Percentiles rank a stretch among this genome's conserved stretches.
phyloP scores from a whole-genome alignment of 2,797 vertebrate genomes.

The Potorous gilbertii region DNA sequence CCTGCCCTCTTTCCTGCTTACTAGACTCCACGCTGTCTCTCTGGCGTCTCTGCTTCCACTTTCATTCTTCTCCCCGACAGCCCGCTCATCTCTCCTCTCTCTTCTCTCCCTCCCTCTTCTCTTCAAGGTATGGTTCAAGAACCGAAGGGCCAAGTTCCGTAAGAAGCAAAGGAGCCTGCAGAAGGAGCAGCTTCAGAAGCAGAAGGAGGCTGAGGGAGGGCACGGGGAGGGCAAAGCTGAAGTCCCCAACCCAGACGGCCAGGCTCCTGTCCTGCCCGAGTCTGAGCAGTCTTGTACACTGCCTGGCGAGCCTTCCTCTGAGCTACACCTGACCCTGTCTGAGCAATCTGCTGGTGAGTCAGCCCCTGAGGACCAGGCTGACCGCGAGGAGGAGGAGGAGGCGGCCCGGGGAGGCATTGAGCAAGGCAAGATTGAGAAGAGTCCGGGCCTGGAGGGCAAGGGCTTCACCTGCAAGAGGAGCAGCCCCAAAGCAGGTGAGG shows the following conservation, averaged over 20 bases:
- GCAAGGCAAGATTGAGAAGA: slow-evolving; percentile 88
- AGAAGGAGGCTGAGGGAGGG: slow-evolving; percentile 91
- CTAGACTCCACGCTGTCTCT: neutral
- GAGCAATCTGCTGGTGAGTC: slow-evolving; percentile 97
- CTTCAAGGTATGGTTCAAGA: slow-evolving; percentile 98
- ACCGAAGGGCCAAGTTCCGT: slow-evolving; percentile 97
- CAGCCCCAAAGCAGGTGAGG: slow-evolving; percentile 95
- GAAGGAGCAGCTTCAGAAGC: slow-evolving; percentile 98
- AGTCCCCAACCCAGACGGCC: slow-evolving; percentile 83
- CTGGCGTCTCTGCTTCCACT: neutral
- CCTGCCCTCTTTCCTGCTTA: neutral
- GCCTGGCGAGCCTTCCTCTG: slow-evolving; percentile 87
- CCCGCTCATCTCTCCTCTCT: neutral
- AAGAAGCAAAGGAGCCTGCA: slow-evolving; percentile 99
- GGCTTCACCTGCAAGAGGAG: slow-evolving; percentile 90
- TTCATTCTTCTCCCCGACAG: neutral
- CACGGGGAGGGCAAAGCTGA: slow-evolving; percentile 89
- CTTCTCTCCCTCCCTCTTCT: slow-evolving; percentile 51
- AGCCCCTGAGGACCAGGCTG: slow-evolving; percentile 91
- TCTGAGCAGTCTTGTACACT: slow-evolving; percentile 84
- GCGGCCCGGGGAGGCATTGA: slow-evolving; percentile 83
- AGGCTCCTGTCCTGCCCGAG: slow-evolving; percentile 83
- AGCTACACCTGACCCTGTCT: slow-evolving; percentile 94
- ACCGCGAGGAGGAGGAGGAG: slow-evolving; percentile 93
- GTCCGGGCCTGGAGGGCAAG: slow-evolving; percentile 84